Conservation (phyloP, 2,888 invertebrate genomes). For the Amphipoea oculea region DNA sequence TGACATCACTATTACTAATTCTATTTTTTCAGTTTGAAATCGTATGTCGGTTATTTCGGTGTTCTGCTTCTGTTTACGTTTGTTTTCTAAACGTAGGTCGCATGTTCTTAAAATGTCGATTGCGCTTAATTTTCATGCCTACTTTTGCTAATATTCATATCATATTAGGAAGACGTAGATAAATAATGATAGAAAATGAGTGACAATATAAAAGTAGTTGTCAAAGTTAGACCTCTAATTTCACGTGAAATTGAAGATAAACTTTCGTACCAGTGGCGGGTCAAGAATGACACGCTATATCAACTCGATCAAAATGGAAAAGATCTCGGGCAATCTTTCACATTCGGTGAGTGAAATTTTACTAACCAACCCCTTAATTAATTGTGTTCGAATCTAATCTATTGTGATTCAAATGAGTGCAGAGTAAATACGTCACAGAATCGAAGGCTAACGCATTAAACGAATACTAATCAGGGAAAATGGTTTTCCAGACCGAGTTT, state of each 20-base stretch:
- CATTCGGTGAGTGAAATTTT: slow-evolving; percentile 82
- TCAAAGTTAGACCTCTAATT: slow-evolving; percentile 93
- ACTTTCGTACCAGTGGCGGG: slow-evolving; percentile 91
- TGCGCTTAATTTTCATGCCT: slow-evolving; percentile 48
- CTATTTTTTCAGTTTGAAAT: slow-evolving; percentile 76
- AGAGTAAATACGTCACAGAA: slow-evolving; percentile 52
- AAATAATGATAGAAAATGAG: slow-evolving; percentile 85
- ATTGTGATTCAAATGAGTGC: slow-evolving; percentile 67
- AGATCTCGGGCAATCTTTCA: slow-evolving; percentile 77
- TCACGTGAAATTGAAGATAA: slow-evolving; percentile 91
- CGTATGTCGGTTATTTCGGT: slow-evolving; percentile 81
- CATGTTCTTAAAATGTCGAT: slow-evolving; percentile 48
- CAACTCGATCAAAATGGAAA: slow-evolving; percentile 90
- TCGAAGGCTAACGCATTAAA: slow-evolving; percentile 59
- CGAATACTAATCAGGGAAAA: slow-evolving; percentile 35
- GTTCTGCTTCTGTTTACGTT: slow-evolving; percentile 65
- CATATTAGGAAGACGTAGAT: slow-evolving; percentile 56
- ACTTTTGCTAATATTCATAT: slow-evolving; percentile 52
- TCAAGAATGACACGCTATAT: slow-evolving; percentile 90
- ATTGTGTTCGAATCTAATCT: slow-evolving; percentile 48
- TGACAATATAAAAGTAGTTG: slow-evolving; percentile 94
- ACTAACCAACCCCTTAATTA: slow-evolving; percentile 33
- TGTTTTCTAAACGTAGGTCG: slow-evolving; percentile 49
- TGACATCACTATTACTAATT: slow-evolving; percentile 44
- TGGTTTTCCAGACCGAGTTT: slow-evolving; percentile 93